phyloP scores from a whole-genome alignment of 2,888 invertebrate species.

The Leptinotarsa juncta region DNA sequence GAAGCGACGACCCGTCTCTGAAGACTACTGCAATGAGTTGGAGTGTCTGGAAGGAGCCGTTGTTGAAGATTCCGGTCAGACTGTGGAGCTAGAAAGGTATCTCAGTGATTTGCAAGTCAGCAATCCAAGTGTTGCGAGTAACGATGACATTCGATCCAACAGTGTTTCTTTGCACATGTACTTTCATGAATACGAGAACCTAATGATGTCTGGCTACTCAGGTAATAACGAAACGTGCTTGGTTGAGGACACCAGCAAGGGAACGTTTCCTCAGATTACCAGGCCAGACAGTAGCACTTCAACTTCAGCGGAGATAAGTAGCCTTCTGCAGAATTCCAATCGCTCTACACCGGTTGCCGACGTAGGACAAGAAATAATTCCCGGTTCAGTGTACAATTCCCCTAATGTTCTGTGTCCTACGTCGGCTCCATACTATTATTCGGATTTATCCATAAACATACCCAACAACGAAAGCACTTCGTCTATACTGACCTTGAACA shows the following conservation, averaged over 20 bases:
- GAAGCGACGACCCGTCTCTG: constrained; percentile 80
- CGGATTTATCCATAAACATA: constrained; percentile 72
- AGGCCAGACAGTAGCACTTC: constrained; percentile 59
- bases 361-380: constrained; percentile 50
- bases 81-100: constrained; percentile 77
- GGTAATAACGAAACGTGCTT: constrained; percentile 24
- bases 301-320: constrained; percentile 58
- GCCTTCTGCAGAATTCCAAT: constrained; percentile 56
- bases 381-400: constrained; percentile 48
- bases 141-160: constrained; percentile 32
- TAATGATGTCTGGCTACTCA: constrained; percentile 49
- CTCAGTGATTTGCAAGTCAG: constrained; percentile 74
- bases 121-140: constrained; percentile 58
- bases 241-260: constrained; percentile 43
- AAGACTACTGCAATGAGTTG: constrained; percentile 78
- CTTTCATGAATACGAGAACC: constrained; percentile 61
- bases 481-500: constrained; percentile 70
- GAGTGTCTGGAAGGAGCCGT: constrained; percentile 68
- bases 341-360: constrained; percentile 57
- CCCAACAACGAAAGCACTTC: constrained; percentile 52
- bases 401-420: constrained; percentile 60
- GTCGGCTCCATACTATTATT: constrained; percentile 88
- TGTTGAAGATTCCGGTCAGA: constrained; percentile 68
- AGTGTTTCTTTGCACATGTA: constrained; percentile 30
- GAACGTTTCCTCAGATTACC: constrained; percentile 51